Conservation (phyloP, 2,113 vertebrate genomes). For the Protobothrops mucrosquamatus region DNA sequence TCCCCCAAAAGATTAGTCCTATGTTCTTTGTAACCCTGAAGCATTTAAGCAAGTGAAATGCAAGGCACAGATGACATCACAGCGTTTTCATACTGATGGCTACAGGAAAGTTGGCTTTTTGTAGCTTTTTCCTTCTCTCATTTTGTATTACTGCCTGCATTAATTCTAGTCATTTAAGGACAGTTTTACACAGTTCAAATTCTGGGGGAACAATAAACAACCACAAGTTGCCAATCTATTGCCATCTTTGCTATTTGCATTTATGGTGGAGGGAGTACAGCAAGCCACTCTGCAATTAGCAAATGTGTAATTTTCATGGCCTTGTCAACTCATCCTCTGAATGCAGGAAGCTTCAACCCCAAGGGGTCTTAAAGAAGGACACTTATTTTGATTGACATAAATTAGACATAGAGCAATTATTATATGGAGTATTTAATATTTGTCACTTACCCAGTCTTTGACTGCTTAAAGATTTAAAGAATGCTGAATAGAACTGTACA, state of each 20-base stretch:
- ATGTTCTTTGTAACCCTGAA: neutral
- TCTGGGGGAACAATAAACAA: constrained; percentile 26
- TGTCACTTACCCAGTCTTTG: too few relatives aligned
- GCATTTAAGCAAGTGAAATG: neutral
- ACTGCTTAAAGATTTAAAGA: neutral
- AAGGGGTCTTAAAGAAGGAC: neutral
- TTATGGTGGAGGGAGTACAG: neutral
- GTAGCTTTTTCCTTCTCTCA: neutral
- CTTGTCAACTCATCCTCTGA: neutral
- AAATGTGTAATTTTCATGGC: constrained; percentile 36
- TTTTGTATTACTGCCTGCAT: neutral
- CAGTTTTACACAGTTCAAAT: constrained; percentile 39
- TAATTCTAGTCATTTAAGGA: constrained; percentile 24
- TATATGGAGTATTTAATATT: neutral
- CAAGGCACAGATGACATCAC: neutral
- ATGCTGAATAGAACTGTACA: neutral
- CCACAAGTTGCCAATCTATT: constrained; percentile 38
- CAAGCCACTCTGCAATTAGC: constrained; percentile 39
- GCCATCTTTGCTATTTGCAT: constrained; percentile 10
- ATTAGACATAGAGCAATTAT: neutral
- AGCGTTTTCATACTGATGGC: neutral
- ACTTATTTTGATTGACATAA: neutral
- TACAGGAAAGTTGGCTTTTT: neutral
- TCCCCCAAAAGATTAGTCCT: neutral
- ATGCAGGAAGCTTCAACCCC: neutral